Evolutionary conservation across 2,797 vertebrate species (phyloP), one percentile per base, ranked within the genome.

Genomic region (Craterocephalus amniculus): DNA sequence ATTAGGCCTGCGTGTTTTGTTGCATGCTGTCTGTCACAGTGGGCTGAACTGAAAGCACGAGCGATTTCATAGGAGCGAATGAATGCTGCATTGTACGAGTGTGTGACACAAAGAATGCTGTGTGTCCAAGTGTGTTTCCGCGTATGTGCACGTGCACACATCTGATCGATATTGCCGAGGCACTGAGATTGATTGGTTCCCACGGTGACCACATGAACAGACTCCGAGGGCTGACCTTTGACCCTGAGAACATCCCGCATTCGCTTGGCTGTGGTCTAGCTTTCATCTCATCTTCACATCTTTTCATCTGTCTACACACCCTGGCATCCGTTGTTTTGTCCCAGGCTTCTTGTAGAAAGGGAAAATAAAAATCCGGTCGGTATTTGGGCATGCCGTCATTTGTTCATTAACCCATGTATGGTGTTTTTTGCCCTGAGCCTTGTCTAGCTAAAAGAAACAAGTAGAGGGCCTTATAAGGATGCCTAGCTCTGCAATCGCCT

Each of bases 121-220:
- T 75, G 74, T 74, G 59, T 67, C 29, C 52, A 18, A 31, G 52
- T 56, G 59, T 52, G 64, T 60, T 63, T 52, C 20, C 4, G 32
- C 2, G 35, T 64, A 60, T 61, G 54, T 31, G 18, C 12, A 18
- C 26, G 1, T 48, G 45, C 71, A 79, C 61, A 63, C 75, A 68
- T 87, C 74, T 69, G 93, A 96, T 97, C 95, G 88, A 97, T 97
- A 91, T 45, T 67, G 88, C 87, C 79, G 92, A 94, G 90, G 95
- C 90, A 94, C 91, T 88, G 92, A 94, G 95, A 97, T 95, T 96
- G 97, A 97, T 97, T 90, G 94, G 90, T 91, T 94, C 94, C 96
- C 90, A 94, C 92, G 90, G 90, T 91, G 94, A 96, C 94, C 86
- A 58, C 95, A 95, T 96, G 95, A 96, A 96, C 92, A 88, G 94